These are phyloP conservation scores for Nephrotoma appendiculata DNA, from an alignment of 2,888 invertebrate genomes.

Conservation along the genomic window DNA sequence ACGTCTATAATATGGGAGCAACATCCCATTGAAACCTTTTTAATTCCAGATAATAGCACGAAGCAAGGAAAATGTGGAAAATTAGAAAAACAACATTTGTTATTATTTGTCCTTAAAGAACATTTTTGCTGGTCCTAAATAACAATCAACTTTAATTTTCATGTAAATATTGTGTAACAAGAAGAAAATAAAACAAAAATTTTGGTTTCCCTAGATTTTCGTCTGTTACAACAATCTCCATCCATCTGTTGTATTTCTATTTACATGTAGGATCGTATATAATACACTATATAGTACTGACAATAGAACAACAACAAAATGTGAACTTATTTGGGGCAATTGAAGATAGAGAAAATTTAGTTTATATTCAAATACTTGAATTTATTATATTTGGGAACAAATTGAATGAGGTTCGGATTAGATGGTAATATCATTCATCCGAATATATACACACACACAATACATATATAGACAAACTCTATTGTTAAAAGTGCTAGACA, in stretches of 20 bases:
- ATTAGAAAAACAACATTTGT: not conserved
- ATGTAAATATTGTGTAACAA: not conserved
- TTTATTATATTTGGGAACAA: not conserved
- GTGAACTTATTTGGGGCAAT: not conserved
- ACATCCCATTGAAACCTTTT: not conserved
- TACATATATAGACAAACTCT: not conserved
- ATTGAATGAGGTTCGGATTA: not conserved
- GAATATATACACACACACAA: not conserved
- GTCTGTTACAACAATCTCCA: not conserved
- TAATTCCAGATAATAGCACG: not conserved
- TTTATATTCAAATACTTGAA: not conserved
- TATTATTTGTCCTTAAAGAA: not conserved
- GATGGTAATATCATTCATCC: not conserved
- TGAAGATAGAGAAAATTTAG: not conserved
- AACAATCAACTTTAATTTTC: not conserved
- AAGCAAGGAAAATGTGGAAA: not conserved
- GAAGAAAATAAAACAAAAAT: not conserved
- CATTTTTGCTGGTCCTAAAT: not conserved
- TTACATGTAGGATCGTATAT: not conserved
- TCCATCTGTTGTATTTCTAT: not conserved
- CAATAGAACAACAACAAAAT: not conserved
- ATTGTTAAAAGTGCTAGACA: not conserved
- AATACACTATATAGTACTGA: not conserved
- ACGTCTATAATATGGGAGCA: not conserved
- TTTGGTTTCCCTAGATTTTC: not conserved